Base-by-base conservation (phyloP, 1,140 invertebrate genomes). In the Heliconius himera region DNA sequence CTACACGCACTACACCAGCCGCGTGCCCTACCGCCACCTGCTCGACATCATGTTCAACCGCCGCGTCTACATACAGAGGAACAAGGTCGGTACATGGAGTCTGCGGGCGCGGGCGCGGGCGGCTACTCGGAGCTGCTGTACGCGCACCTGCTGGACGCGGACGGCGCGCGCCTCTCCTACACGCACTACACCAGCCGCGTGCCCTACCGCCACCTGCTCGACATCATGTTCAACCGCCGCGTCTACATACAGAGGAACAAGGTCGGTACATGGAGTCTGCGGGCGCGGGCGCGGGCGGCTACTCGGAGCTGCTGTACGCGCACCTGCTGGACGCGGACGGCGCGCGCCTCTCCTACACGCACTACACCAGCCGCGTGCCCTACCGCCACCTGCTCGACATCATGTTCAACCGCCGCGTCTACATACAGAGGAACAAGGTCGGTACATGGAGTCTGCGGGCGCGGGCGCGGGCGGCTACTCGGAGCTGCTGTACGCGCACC, bases 31-130 rank as follows among this genome's bases (percentile, higher is more conserved):
- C 86, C 95, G 96, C 51, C 96, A 96, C 51, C 93, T 97, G 79
- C 95, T 97, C 74, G 97, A 98, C 88, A 97, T 98, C 80, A 96
- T 96, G 75, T 98, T 98, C 89, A 97, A 97, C 93, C 93, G 97
- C 38, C 96, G 97, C 16, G 96, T 97, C 26, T 96, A 96, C 90
- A 97, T 96, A 88, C 96, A 97, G 88, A 95, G 96, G 78, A 96
- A 97, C 87, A 97, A 97, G 95, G 96, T 96, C 86, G 33, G 29
- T 38, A 33, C 4, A 26, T 26, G 26, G 1, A 26, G n/a, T n/a
- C n/a, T n/a, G n/a, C n/a, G n/a, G n/a, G n/a, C n/a, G 70, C 49
- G 36, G 41, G 73, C 77, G 78, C 94, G 54, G 85, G 90, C 79
- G 94, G 83, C 8, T 98, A 98, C 91, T 96, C 96, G 0, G 97